Evolutionary conservation across 2,888 invertebrate genomes (phyloP).

Genomic region (Parnassius glacialis): DNA sequence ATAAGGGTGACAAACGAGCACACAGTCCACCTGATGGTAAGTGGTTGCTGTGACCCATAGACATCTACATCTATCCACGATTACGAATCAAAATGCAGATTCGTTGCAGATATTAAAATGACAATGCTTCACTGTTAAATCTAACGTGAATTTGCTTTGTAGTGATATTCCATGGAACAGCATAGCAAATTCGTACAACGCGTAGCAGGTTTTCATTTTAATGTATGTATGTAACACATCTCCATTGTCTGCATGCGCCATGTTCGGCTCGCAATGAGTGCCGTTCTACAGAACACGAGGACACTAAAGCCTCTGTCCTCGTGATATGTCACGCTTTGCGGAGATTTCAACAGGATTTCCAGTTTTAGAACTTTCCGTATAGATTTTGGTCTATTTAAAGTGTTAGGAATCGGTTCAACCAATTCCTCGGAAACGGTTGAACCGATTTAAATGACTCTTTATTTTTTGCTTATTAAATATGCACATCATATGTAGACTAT

Average conservation of each 20-base stretch:
- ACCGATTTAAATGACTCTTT: too few species aligned
- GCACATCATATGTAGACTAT: too few species aligned
- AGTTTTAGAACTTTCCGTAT: conserved; percentile 9
- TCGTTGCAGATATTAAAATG: too few species aligned
- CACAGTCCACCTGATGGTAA: too few species aligned
- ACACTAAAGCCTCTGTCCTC: conserved; percentile 19
- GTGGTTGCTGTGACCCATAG: too few species aligned
- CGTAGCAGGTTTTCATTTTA: conserved; percentile 7
- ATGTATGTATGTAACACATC: conserved; percentile 9
- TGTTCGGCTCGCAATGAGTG: conserved; percentile 22
- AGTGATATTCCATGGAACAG: neutral
- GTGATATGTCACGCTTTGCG: conserved; percentile 29
- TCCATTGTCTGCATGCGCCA: conserved; percentile 19
- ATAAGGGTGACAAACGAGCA: too few species aligned
- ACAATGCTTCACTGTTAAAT: too few species aligned
- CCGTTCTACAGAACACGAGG: conserved; percentile 19
- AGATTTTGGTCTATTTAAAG: neutral
- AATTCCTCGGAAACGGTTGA: too few species aligned
- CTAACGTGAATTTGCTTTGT: too few species aligned
- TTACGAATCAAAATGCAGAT: too few species aligned
- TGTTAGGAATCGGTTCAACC: neutral
- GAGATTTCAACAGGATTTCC: conserved; percentile 9
- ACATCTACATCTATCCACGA: too few species aligned
- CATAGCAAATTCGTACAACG: conserved; percentile 15
- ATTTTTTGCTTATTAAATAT: too few species aligned